Percentiles rank a stretch among this genome's conserved stretches.
These are phyloP conservation scores for Muscicapa striata DNA, from an alignment of 2,797 vertebrate genomes.

Conservation along the genomic window DNA sequence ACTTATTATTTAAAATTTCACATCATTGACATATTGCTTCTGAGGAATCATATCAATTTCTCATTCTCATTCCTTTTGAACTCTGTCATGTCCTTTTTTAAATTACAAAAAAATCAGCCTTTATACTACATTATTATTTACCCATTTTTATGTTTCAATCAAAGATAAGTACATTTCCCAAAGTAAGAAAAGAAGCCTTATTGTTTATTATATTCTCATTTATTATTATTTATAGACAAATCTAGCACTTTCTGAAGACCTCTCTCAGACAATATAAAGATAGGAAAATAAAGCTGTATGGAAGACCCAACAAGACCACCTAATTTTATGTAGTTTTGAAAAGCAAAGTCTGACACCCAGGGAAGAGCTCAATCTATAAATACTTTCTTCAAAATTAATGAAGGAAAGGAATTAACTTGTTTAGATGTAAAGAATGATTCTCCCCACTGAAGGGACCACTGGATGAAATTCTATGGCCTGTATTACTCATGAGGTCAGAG, in stretches of 20 bases:
- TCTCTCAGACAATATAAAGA: background rate
- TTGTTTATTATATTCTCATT: background rate
- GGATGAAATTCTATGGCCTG: background rate
- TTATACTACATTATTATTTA: background rate
- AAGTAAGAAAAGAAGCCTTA: background rate
- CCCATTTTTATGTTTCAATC: background rate
- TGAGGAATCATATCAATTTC: background rate
- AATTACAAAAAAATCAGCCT: constrained; percentile 1
- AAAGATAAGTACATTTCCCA: background rate
- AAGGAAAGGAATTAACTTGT: background rate
- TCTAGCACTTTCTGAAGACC: background rate
- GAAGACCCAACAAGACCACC: background rate
- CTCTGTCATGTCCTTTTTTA: background rate
- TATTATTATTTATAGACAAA: background rate
- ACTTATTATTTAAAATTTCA: constrained; percentile 24
- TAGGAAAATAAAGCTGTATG: background rate
- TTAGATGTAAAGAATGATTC: background rate
- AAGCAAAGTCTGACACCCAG: background rate
- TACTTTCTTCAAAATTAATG: background rate
- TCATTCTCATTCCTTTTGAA: background rate
- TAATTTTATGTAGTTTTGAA: background rate
- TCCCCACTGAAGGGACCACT: background rate
- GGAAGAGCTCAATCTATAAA: background rate
- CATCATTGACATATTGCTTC: background rate
- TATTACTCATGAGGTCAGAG: background rate